Conservation (phyloP, 64 coral and sea anemone genomes). For the Stichodactyla mertensii region DNA sequence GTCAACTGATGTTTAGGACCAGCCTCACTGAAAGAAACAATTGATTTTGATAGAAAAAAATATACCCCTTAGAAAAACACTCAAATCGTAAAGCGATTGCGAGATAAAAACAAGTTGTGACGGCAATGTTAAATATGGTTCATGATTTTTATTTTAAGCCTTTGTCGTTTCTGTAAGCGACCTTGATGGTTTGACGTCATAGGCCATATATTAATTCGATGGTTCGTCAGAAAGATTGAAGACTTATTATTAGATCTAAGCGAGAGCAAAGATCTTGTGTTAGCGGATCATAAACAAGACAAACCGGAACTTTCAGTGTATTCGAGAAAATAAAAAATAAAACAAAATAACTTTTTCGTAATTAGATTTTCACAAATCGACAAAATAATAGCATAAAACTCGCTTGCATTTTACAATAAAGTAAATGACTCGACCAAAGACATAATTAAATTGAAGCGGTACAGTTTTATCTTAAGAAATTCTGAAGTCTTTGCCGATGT, state of each 20-base stretch:
- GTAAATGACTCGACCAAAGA: background rate
- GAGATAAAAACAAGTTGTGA: conserved; percentile 1
- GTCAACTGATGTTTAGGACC: background rate
- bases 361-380: too few species aligned
- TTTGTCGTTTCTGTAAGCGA: background rate
- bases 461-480: too few species aligned
- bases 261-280: background rate
- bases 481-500: background rate
- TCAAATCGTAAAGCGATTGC: conserved; percentile 2
- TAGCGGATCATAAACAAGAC: background rate
- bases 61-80: background rate
- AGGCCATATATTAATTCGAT: background rate
- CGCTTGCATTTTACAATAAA: too few species aligned
- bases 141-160: background rate
- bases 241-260: background rate
- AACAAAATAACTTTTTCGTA: background rate
- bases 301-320: background rate
- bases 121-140: background rate
- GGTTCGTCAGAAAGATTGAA: background rate
- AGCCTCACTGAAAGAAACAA: too few species aligned
- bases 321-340: background rate
- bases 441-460: background rate
- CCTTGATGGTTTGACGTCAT: conserved; percentile 10
- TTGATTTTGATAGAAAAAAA: background rate
- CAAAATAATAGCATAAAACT: too few species aligned